Conservation (phyloP, 2,113 vertebrate genomes). For the Acrocephalus arundinaceus region DNA sequence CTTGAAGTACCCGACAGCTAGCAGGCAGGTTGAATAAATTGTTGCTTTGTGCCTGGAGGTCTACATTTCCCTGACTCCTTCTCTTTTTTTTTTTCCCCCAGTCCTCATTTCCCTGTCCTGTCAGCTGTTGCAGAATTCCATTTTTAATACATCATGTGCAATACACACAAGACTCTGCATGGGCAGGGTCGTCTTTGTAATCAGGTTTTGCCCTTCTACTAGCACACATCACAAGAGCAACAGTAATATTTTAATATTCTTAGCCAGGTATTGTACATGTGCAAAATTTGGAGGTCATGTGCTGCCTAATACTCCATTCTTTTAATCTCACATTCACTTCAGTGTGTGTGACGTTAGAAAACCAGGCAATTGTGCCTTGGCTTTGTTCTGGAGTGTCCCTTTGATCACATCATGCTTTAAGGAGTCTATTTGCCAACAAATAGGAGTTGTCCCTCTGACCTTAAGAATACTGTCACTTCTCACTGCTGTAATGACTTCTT, state of each 20-base stretch:
- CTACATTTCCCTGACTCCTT: conserved; percentile 16
- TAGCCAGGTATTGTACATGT: neutral
- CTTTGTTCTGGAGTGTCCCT: neutral
- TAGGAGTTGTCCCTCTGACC: neutral
- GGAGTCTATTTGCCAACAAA: neutral
- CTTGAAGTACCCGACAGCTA: conserved; percentile 17
- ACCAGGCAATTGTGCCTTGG: neutral
- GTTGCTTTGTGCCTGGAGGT: neutral
- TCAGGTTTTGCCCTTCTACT: neutral
- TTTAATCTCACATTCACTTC: neutral
- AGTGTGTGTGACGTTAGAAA: neutral
- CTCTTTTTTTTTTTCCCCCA: neutral
- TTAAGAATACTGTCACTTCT: neutral
- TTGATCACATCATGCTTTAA: conserved; percentile 19
- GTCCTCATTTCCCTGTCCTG: neutral
- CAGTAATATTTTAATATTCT: neutral
- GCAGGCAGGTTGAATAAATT: conserved; percentile 43
- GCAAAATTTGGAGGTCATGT: neutral
- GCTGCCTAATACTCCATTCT: neutral
- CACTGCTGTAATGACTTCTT: neutral
- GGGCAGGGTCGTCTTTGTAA: neutral
- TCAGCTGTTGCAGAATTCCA: neutral
- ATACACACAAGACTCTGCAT: neutral
- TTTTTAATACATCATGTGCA: neutral
- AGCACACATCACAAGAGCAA: neutral